Evolutionary conservation across 2,113 vertebrate genomes (phyloP).

Genomic region (Periophthalmodon schlosseri): DNA sequence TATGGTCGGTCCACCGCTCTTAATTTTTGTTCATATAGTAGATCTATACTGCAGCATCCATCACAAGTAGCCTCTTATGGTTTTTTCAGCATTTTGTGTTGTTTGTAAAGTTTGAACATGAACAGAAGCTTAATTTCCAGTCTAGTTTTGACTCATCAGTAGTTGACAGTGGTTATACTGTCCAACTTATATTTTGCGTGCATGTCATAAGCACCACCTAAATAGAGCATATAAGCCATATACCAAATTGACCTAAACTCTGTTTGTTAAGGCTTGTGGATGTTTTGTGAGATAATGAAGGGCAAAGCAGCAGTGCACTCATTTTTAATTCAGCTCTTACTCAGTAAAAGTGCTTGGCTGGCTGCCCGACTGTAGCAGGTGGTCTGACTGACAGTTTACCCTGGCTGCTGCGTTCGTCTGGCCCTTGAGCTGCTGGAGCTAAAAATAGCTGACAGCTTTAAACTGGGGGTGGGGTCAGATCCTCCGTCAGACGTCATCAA

Average conservation of each 20-base stretch:
- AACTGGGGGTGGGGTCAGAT: slow-evolving; percentile 29
- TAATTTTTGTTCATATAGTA: not conserved
- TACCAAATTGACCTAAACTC: not conserved
- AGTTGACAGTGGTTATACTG: too few relatives aligned
- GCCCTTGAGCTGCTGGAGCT: slow-evolving; percentile 47
- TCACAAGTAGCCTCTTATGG: not conserved
- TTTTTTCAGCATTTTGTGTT: not conserved
- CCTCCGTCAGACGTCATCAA: slow-evolving; percentile 14
- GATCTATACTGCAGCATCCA: not conserved
- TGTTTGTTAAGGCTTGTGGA: not conserved
- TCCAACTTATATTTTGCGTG: not conserved
- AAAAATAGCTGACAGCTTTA: slow-evolving; percentile 61
- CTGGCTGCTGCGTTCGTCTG: slow-evolving; percentile 43
- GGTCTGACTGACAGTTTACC: slow-evolving; percentile 50
- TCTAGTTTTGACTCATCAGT: too few relatives aligned
- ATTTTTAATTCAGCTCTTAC: slow-evolving; percentile 22
- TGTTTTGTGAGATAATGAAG: slow-evolving; percentile 18
- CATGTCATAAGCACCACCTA: not conserved
- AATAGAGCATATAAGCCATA: not conserved
- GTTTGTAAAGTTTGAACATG: not conserved
- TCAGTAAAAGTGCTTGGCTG: slow-evolving; percentile 19
- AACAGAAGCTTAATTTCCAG: not conserved
- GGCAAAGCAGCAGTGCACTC: slow-evolving; percentile 7
- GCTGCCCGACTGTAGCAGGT: slow-evolving; percentile 46
- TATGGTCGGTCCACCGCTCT: not conserved